Conservation (phyloP, 1,140 invertebrate genomes). For the Lamellibrachia luymesi region DNA sequence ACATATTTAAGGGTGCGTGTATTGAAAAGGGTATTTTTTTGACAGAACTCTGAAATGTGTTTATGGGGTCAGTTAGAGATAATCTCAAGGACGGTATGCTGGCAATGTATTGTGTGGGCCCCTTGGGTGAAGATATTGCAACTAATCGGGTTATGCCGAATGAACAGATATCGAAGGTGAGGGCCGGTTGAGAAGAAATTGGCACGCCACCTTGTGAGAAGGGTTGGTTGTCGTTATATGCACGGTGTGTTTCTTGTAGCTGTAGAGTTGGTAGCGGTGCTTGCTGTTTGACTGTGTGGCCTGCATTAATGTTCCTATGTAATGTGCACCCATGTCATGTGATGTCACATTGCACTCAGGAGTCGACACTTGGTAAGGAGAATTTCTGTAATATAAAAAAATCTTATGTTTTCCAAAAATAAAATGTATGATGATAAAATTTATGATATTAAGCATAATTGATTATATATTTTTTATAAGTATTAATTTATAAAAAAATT, state of each 20-base stretch:
- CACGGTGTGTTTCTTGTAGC: conserved; percentile 3
- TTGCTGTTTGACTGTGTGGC: neutral
- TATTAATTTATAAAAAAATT: neutral
- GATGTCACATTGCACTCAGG: neutral
- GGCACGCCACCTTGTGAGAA: neutral
- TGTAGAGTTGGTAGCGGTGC: neutral
- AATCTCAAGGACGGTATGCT: too few relatives aligned
- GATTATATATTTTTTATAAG: neutral
- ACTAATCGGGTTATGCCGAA: too few relatives aligned
- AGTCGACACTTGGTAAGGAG: neutral
- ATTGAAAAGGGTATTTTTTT: too few relatives aligned
- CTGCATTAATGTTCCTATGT: neutral
- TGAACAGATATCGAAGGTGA: too few relatives aligned
- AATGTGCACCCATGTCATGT: neutral
- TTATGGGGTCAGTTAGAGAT: too few relatives aligned
- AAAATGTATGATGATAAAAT: neutral
- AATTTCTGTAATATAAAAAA: neutral
- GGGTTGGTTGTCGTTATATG: neutral
- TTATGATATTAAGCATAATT: neutral
- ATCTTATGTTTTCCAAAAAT: neutral
- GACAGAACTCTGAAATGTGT: too few relatives aligned
- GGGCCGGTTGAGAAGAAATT: neutral
- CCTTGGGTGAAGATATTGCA: too few relatives aligned
- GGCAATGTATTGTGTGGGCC: too few relatives aligned
- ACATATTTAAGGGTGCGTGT: too few relatives aligned